Percentiles rank a stretch among this genome's conserved stretches.
Conservation (phyloP, 2,113 vertebrate species). For the Xiphophorus couchianus region DNA sequence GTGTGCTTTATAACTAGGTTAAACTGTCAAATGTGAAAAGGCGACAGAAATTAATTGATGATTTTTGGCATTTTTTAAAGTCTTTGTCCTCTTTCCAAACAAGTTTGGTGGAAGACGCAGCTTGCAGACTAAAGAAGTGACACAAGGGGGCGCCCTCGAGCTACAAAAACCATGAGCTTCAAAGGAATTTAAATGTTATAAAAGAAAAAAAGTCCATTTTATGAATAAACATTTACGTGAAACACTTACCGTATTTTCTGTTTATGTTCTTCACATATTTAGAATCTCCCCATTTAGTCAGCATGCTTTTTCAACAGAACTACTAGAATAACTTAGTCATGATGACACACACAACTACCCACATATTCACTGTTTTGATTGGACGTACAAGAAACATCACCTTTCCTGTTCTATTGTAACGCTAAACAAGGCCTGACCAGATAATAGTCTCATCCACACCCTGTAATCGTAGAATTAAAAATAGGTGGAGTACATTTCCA, state of each 20-base stretch:
- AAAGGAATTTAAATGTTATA: neutral
- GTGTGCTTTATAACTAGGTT: neutral
- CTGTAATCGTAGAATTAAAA: no score
- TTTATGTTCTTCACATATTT: no score
- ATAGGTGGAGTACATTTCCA: no score
- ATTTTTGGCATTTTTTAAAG: neutral
- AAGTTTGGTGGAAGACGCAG: neutral
- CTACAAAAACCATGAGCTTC: neutral
- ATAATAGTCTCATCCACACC: neutral
- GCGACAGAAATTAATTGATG: neutral
- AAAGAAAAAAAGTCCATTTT: no score
- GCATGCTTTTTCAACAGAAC: slow-evolving; percentile 23
- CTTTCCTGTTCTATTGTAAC: neutral
- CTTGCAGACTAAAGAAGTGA: neutral
- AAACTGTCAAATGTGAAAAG: neutral
- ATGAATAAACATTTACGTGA: no score
- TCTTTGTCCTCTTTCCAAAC: neutral
- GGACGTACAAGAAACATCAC: neutral
- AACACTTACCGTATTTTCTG: no score
- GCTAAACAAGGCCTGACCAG: no score
- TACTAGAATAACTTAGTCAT: slow-evolving; percentile 1
- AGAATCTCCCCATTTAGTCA: neutral
- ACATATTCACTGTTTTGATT: neutral
- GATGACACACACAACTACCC: neutral
- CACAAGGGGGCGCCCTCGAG: neutral